Conservation (phyloP, 1,140 invertebrate genomes). For the Sarcophaga peregrina region DNA sequence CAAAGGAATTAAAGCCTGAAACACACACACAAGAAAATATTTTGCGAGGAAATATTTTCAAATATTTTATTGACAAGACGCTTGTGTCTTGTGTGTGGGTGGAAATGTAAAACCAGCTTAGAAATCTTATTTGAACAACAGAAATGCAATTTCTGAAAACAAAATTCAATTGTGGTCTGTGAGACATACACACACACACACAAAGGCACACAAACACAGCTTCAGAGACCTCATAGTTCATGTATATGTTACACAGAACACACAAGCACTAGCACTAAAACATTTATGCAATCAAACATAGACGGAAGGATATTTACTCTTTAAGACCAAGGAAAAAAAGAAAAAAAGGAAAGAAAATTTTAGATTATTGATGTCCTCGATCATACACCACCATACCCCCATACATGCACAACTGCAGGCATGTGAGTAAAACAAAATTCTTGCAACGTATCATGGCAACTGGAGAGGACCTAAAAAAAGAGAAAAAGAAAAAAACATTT, state of each 20-base stretch:
- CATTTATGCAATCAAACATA: neutral
- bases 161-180: constrained; percentile 17
- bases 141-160: constrained; percentile 15
- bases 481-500: neutral
- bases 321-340: neutral
- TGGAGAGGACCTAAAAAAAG: neutral
- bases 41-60: neutral
- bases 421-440: no score
- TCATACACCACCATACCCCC: neutral
- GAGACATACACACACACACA: neutral
- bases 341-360: neutral
- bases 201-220: neutral
- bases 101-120: no score
- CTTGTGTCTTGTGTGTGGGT: no score
- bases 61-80: constrained; percentile 12
- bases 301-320: neutral
- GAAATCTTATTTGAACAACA: neutral
- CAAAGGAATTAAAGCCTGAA: neutral
- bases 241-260: no score
- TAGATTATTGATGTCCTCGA: constrained; percentile 15
- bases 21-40: neutral
- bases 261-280: no score
- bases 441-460: no score
- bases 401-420: neutral
- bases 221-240: neutral